phyloP scores from a whole-genome alignment of 2,113 vertebrate species.

The Dasyornis broadbenti region DNA sequence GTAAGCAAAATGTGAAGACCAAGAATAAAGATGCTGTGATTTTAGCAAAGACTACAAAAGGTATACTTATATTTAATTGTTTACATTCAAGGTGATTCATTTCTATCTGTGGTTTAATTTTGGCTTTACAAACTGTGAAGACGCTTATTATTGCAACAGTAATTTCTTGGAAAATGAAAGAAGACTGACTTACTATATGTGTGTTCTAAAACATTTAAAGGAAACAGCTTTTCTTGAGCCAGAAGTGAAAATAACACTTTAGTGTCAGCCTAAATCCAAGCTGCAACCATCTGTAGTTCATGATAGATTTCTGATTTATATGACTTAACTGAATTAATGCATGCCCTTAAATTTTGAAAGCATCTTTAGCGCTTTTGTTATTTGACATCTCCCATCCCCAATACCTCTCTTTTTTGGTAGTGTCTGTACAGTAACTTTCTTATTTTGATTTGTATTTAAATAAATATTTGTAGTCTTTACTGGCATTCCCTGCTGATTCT shows the following conservation, averaged over 20 bases:
- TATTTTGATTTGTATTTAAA: not conserved
- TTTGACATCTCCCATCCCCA: not conserved
- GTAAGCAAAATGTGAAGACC: slow-evolving; percentile 64
- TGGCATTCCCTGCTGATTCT: not conserved
- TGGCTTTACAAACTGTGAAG: not conserved
- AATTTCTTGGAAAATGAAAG: not conserved
- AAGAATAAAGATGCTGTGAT: slow-evolving; percentile 50
- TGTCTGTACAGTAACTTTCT: not conserved
- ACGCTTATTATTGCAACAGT: not conserved
- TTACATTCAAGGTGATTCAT: not conserved
- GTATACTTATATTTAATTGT: slow-evolving; percentile 75
- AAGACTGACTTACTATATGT: not conserved
- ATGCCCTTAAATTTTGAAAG: not conserved
- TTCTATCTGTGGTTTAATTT: not conserved
- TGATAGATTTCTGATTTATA: not conserved
- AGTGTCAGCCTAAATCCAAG: not conserved
- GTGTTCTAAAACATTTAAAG: not conserved
- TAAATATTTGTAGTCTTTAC: not conserved
- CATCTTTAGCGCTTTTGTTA: not conserved
- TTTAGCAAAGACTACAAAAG: slow-evolving; percentile 79
- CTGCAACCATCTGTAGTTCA: not conserved
- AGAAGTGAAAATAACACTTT: not conserved
- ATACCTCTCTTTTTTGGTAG: not conserved
- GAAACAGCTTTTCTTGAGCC: not conserved
- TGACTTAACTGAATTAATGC: not conserved